A percentile compares a stretch with the other conserved stretches of the same genome.
Evolutionary conservation across 2,888 invertebrate genomes (phyloP).

Genomic region (Amphipyra tragopoginis): DNA sequence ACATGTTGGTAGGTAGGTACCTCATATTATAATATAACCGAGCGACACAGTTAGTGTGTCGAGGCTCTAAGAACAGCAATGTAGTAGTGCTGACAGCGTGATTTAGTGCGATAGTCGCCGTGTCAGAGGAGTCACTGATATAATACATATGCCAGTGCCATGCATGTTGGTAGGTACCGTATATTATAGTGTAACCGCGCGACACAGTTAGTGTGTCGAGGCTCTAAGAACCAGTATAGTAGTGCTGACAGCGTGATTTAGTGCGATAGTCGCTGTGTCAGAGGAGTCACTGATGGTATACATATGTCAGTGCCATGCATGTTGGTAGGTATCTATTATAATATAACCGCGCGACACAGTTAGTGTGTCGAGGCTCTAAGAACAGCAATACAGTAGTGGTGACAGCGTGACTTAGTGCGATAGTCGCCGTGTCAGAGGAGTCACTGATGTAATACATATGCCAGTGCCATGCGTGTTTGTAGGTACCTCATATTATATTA

Average conservation of each 20-base stretch:
- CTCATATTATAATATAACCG: slow-evolving; percentile 4
- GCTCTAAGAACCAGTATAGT: too few species aligned
- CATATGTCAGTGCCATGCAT: too few species aligned
- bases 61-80: slow-evolving; percentile 18
- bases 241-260: too few species aligned
- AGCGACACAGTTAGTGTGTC: slow-evolving; percentile 15
- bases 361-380: slow-evolving; percentile 23
- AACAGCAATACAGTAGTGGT: slow-evolving; percentile 36
- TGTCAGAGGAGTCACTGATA: not conserved
- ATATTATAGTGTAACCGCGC: too few species aligned
- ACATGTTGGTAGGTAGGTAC: too few species aligned
- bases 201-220: too few species aligned
- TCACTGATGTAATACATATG: slow-evolving; percentile 33
- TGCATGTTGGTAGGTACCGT: too few species aligned
- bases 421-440: slow-evolving; percentile 35
- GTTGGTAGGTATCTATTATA: too few species aligned
- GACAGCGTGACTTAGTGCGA: slow-evolving; percentile 49
- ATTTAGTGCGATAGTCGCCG: not conserved
- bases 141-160: too few species aligned
- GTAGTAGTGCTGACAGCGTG: slow-evolving; percentile 6
- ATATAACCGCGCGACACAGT: not conserved
- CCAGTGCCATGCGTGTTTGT: not conserved
- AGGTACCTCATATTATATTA: too few species aligned
- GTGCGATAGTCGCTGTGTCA: too few species aligned
- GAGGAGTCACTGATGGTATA: too few species aligned